A percentile compares a stretch with the other conserved stretches of the same genome.
phyloP scores from a whole-genome alignment of 2,888 invertebrate species.

The Dasypogon diadema region DNA sequence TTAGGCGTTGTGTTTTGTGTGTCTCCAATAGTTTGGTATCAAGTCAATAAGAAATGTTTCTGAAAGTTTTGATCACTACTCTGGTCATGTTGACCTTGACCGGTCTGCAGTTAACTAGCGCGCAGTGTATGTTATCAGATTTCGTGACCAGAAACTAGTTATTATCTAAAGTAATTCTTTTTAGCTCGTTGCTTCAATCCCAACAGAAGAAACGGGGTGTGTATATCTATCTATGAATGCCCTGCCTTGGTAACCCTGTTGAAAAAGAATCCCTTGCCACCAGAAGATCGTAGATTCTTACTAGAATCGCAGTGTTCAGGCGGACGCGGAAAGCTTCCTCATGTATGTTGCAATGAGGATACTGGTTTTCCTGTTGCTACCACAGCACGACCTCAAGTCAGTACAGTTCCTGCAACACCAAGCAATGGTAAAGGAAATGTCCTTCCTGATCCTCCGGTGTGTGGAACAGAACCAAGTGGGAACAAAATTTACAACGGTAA shows the following conservation, averaged over 20 bases:
- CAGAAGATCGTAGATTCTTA: constrained; percentile 60
- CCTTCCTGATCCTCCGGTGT: constrained; percentile 62
- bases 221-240: constrained; percentile 65
- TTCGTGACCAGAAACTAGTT: not conserved
- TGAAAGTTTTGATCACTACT: not conserved
- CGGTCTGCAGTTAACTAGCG: constrained; percentile 1
- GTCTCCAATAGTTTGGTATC: not conserved
- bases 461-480: constrained; percentile 63
- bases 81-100: constrained; percentile 11
- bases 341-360: constrained; percentile 65
- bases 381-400: constrained; percentile 3
- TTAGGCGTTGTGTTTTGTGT: not conserved
- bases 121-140: constrained; percentile 40
- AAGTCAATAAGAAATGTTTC: not conserved
- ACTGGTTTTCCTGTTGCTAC: constrained; percentile 56
- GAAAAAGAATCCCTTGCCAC: constrained; percentile 55
- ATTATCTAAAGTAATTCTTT: not conserved
- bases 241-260: constrained; percentile 60
- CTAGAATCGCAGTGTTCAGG: constrained; percentile 62
- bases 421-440: constrained; percentile 59
- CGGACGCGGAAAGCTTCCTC: constrained; percentile 62
- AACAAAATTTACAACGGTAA: constrained; percentile 75
- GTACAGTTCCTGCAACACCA: not conserved
- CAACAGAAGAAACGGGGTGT: constrained; percentile 62
- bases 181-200: constrained; percentile 71